Evolutionary conservation across 2,888 invertebrate species (phyloP), one percentile per base, ranked within the genome.

Genomic region (Pteria penguin): DNA sequence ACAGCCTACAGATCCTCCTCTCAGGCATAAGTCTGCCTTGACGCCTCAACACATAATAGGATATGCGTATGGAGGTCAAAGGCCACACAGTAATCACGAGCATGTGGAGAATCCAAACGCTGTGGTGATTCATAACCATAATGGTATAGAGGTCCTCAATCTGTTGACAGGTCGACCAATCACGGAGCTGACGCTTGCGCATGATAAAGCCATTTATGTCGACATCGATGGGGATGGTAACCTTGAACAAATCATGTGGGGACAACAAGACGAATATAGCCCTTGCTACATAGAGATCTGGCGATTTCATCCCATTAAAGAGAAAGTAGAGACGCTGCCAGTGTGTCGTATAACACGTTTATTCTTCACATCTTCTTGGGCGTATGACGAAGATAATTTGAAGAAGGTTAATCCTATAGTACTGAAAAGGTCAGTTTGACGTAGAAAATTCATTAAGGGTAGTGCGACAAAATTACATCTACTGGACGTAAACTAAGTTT

Each of bases 381-480:
- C 84, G 18, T 81, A 87, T 71, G 87, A 88, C 61, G 87, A 89
- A 62, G 88, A 87, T 58, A 84, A 86, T 69, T 82, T 83, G 70
- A 84, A 89, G 55, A 88, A 89, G 60, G 75, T 89, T n/a, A 86
- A 87, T 18, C 87, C 90, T 0, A 55, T 89, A 4, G 76, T 90
- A n/a, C 84, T 88, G 29, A 87, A 86, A 76, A 90, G 89, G 91
- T 90, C 70, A 67, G n/a, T n/a, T n/a, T n/a, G n/a, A n/a, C n/a
- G n/a, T n/a, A n/a, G n/a, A n/a, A n/a, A n/a, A n/a, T n/a, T n/a
- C n/a, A n/a, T n/a, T n/a, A n/a, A n/a, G n/a, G n/a, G n/a, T n/a
- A n/a, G n/a, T n/a, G n/a, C n/a, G n/a, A n/a, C n/a, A n/a, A n/a
- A n/a, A n/a, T n/a, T n/a, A n/a, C n/a, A n/a, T n/a, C n/a, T n/a